These are phyloP conservation scores for Serranochromis macrocephalus DNA, from an alignment of 2,113 vertebrate species.

Conservation along the genomic window DNA sequence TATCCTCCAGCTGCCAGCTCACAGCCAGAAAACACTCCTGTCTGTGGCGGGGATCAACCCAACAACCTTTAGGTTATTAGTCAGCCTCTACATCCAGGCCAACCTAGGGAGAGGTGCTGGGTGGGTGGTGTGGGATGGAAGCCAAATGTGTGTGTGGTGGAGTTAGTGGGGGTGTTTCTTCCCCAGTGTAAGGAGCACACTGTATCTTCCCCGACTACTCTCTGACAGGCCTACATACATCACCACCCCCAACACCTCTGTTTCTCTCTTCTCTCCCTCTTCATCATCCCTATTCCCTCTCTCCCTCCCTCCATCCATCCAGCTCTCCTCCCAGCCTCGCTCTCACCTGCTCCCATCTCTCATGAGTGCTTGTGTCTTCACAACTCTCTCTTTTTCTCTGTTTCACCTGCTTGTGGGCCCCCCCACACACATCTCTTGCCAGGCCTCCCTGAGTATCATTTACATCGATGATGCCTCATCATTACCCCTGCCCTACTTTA, in stretches of 20 bases:
- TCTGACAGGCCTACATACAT: conserved; percentile 77
- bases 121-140: conserved; percentile 47
- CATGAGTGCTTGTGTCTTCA: conserved; percentile 42
- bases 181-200: conserved; percentile 72
- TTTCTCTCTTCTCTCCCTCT: conserved; percentile 63
- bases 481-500: conserved; percentile 72
- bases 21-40: conserved; percentile 59
- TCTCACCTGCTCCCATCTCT: conserved; percentile 64
- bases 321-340: conserved; percentile 31
- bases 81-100: conserved; percentile 62
- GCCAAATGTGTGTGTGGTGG: conserved; percentile 49
- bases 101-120: conserved; percentile 52
- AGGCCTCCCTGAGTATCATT: conserved; percentile 75
- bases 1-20: conserved; percentile 59
- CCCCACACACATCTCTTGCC: conserved; percentile 21
- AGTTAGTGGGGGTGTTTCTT: conserved; percentile 61
- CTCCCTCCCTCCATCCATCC: conserved; percentile 63
- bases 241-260: conserved; percentile 70
- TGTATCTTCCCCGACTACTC: conserved; percentile 75
- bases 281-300: conserved; percentile 73
- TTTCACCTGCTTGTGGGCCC: conserved; percentile 31
- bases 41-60: conserved; percentile 65
- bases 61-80: conserved; percentile 68
- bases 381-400: conserved; percentile 46
- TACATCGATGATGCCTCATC: conserved; percentile 77